Evolutionary conservation across 1,140 invertebrate genomes (phyloP), one percentile per base, ranked within the genome.

Genomic region (Bombus waltoni): DNA sequence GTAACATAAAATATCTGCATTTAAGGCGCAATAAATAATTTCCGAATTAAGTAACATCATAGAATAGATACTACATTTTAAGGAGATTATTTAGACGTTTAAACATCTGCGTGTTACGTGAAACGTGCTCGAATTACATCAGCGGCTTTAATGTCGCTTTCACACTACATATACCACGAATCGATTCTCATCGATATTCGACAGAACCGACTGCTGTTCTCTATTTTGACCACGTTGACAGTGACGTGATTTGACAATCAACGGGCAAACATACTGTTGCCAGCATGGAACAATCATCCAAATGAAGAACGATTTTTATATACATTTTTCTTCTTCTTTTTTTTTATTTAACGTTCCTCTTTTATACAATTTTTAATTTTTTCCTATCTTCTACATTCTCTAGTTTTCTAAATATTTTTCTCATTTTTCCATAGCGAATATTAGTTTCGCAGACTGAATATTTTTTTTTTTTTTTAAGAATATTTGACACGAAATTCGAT

Each of bases 201-300:
- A 9, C 25, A 40, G 40, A 42, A 72, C 10, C 40, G 70, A n/a
- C 28, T 44, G 70, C 70, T 72, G 40, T 25, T 72, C 70, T 72
- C n/a, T 72, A 72, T 72, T 72, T 72, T 25, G 40, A 8, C 40
- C 28, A 25, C 40, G 40, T 44, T 72, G 70, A 72, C 70, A 72
- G 70, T 72, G 70, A 72, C 70, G 70, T 72, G 70, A 72, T 72
- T 72, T n/a, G 70, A 72, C 40, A 44, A 72, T 72, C 70, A 72
- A 72, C 40, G 70, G 40, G 40, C 70, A 72, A 72, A 44, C 70
- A 72, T 25, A 62, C 59, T n/a, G 70, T 42, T n/a, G 70, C 5
- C 70, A 72, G 28, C 25, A 42, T 3, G 15, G 70, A 44, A 42
- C 35, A 72, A 72, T 72, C 68, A 32, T 38, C 15, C 66, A 13